Evolutionary conservation across 2,113 vertebrate species (phyloP), one percentile per base, ranked within the genome.

Genomic region (Tetraodon nigroviridis): DNA sequence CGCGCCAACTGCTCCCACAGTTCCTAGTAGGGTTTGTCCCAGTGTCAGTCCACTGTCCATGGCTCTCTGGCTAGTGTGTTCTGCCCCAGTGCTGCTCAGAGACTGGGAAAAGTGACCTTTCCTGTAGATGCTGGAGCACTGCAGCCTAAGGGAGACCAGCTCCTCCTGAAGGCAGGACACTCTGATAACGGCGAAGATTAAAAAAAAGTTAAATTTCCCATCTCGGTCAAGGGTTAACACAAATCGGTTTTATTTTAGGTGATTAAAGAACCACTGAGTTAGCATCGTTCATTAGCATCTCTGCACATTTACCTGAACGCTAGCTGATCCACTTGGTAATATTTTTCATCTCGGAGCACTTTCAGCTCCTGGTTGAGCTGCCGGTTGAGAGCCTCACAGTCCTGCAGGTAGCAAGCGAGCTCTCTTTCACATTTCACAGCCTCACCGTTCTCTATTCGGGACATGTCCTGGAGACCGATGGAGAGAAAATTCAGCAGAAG

Each of bases 241-340:
- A 44, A 1, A 44, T 44, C 14, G 16, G 32, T 37, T 37, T 1
- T 37, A 37, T 37, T 11, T 12, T 12, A 37, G 17, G 13, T 44
- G 16, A 44, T 17, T 44, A 44, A 44, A 44, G 42, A 13, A 44
- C 10, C 42, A 44, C 13, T 44, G 3, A 15, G 41, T 15, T 44
- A 44, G 6, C 4, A 5, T 44, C 22, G 5, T 24, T 24, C 22
- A 24, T 44, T 13, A 44, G 12, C 13, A 37, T 46, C 44, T 13
- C 5, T 15, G 8, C 47, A 20, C 10, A 53, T 85, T 77, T 85
- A 98, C 97, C 95, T 95, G 89, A 96, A 95, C n/a, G 82, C 93
- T 76, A 99, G 88, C 84, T 98, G 94, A 75, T 98, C 97, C 73
- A 98, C 90, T 85, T 98, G 95, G 87, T 95, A 98, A 82, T 97